These are phyloP conservation scores for Thaumatotibia leucotreta DNA, from an alignment of 1,140 invertebrate genomes.

Conservation along the genomic window DNA sequence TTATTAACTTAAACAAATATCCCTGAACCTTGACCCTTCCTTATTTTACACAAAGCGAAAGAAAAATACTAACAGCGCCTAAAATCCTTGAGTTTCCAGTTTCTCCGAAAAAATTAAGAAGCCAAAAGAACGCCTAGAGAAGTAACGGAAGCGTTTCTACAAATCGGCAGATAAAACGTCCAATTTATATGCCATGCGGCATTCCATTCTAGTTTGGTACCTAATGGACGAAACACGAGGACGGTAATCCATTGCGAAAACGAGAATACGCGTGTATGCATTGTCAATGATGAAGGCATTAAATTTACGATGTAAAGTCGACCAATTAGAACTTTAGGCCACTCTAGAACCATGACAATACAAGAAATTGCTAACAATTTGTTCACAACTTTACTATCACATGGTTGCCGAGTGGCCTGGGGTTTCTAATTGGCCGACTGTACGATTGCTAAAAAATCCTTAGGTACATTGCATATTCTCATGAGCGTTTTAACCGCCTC, in stretches of 20 bases:
- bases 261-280: neutral
- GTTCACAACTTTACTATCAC: too few relatives aligned
- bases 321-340: too few relatives aligned
- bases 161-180: neutral
- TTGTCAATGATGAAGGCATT: too few relatives aligned
- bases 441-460: too few relatives aligned
- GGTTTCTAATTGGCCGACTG: too few relatives aligned
- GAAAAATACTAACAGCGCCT: neutral
- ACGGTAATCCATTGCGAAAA: neutral
- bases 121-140: neutral
- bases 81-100: neutral
- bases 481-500: too few relatives aligned
- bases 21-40: neutral
- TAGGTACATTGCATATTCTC: too few relatives aligned
- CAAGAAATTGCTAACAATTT: too few relatives aligned
- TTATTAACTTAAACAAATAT: neutral
- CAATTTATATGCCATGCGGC: constrained; percentile 6
- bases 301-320: too few relatives aligned
- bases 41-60: neutral
- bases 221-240: neutral
- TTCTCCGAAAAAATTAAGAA: neutral
- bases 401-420: too few relatives aligned
- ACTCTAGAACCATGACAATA: too few relatives aligned
- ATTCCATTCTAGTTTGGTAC: neutral
- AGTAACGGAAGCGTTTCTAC: constrained; percentile 4